Evolutionary conservation across 2,797 vertebrate genomes (phyloP), one percentile per base, ranked within the genome.

Genomic region (Spinus pinus): DNA sequence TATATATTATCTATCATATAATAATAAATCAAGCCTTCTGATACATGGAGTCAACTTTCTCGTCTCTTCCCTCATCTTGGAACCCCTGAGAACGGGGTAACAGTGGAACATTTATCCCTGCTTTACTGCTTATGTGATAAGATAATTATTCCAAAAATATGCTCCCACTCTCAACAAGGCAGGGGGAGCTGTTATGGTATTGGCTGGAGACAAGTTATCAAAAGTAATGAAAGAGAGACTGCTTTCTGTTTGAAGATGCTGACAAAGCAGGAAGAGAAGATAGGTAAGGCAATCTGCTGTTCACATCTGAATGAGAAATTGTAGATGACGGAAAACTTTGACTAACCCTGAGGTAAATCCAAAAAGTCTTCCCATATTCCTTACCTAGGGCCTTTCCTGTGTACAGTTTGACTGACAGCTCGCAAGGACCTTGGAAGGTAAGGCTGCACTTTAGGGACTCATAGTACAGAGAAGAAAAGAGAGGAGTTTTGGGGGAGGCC

Each of bases 141-240:
- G 49, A 74, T 62, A 93, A 94, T 94, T 86, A 86, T 74, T 64
- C 46, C 50, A 86, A 78, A 93, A 90, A 64, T 84, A 85, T 4
- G 35, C 39, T 81, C 58, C 53, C 44, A 22, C n/a, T 91, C 27
- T 71, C 57, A 79, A 56, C 41, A 64, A 79, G 67, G 61, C 0
- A 0, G 30, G 15, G 28, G n/a, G 23, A 88, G 33, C 18, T 14
- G 18, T 33, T 83, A 54, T 3, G n/a, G 7, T 22, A 77, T 44
- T 49, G 83, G 60, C 72, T 78, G 61, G 53, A 82, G 42, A 78
- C 58, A 82, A 88, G 53, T 58, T 31, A 78, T 14, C 35, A 62
- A 9, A 67, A 80, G 31, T 46, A 49, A 53, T n/a, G 39, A 64
- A 35, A 69, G 14, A 72, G 17, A 70, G 46, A n/a, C 37, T 73